phyloP scores from a whole-genome alignment of 2,888 invertebrate genomes.

The Stenotaenia linearis region DNA sequence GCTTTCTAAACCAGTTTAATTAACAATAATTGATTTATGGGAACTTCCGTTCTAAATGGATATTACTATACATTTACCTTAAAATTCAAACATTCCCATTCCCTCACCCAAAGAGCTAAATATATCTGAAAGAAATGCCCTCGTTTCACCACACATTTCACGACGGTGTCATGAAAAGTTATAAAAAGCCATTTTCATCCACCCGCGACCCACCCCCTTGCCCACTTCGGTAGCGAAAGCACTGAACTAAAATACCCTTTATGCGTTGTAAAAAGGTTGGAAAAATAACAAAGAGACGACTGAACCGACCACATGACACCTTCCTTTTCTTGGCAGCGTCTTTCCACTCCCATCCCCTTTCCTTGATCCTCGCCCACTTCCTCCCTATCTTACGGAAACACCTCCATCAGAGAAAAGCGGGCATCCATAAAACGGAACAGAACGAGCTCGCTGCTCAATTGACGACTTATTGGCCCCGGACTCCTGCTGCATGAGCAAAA shows the following conservation, averaged over 20 bases:
- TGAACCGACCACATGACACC: constrained; percentile 24
- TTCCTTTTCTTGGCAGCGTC: background rate
- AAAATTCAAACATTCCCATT: background rate
- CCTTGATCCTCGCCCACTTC: background rate
- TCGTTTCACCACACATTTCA: background rate
- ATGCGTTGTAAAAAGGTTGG: background rate
- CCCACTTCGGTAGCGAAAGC: background rate
- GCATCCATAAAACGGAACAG: background rate
- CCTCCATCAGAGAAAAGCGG: background rate
- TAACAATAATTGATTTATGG: no score
- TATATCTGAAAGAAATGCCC: no score
- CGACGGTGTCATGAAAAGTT: constrained; percentile 1
- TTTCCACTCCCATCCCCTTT: background rate
- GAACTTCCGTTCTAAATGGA: no score
- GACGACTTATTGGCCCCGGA: constrained; percentile 24
- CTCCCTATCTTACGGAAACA: constrained; percentile 8
- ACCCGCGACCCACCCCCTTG: background rate
- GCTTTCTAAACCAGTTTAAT: no score
- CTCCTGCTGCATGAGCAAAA: constrained; percentile 19
- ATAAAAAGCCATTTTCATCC: background rate
- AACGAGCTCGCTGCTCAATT: background rate
- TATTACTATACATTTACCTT: background rate
- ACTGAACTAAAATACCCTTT: background rate
- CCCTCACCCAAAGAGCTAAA: no score
- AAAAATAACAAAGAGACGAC: constrained; percentile 6